These are phyloP conservation scores for Molorchus minor DNA, from an alignment of 2,888 invertebrate genomes.

Conservation along the genomic window DNA sequence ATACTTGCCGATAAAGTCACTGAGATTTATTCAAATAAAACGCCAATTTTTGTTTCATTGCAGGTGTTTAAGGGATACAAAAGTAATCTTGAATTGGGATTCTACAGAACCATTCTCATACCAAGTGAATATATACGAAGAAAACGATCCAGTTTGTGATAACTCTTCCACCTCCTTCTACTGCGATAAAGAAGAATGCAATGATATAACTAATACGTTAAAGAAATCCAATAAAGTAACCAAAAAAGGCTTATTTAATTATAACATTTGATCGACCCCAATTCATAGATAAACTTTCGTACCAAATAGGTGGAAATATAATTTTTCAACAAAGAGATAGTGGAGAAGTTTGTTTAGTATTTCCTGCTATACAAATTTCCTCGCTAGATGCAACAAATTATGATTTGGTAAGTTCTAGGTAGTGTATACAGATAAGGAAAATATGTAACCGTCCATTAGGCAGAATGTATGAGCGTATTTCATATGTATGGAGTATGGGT, in stretches of 20 bases:
- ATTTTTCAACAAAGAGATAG: slow-evolving; percentile 24
- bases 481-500: too few relatives aligned
- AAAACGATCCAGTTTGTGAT: background rate
- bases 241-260: slow-evolving; percentile 14
- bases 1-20: too few relatives aligned
- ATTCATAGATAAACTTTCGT: slow-evolving; percentile 33
- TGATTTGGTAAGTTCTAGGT: slow-evolving; percentile 13
- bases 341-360: slow-evolving; percentile 12
- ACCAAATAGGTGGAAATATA: slow-evolving; percentile 32
- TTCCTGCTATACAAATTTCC: slow-evolving; percentile 34
- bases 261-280: slow-evolving; percentile 31
- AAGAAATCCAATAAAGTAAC: slow-evolving; percentile 15
- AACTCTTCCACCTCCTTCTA: background rate
- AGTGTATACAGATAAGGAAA: too few relatives aligned
- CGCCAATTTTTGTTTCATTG: background rate
- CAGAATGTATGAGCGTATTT: too few relatives aligned
- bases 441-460: too few relatives aligned
- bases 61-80: slow-evolving; percentile 7
- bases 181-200: slow-evolving; percentile 25
- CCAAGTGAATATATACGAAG: slow-evolving; percentile 22
- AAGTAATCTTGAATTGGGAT: slow-evolving; percentile 19
- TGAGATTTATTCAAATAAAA: background rate
- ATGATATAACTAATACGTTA: slow-evolving; percentile 19
- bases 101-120: slow-evolving; percentile 19
- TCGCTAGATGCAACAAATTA: slow-evolving; percentile 30